Evolutionary conservation across 2,888 invertebrate genomes (phyloP).

Genomic region (Lacanobia oleracea): DNA sequence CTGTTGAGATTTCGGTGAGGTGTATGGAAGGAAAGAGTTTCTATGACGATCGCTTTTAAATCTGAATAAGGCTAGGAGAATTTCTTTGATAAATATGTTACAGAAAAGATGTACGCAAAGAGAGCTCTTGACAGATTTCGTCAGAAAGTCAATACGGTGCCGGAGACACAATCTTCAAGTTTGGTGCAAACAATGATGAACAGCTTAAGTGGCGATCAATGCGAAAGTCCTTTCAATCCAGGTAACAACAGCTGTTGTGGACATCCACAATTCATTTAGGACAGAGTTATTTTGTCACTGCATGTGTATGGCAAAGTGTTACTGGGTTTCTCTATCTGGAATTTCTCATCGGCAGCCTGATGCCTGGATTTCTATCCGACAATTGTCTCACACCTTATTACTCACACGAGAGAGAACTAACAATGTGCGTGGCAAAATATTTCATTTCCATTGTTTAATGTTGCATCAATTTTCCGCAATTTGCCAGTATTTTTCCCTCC

Average conservation of each 20-base stretch:
- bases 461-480: too few species aligned
- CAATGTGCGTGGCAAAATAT: too few species aligned
- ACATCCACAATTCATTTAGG: neutral
- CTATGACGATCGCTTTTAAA: neutral
- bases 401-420: too few species aligned
- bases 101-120: constrained; percentile 36
- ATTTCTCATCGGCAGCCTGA: too few species aligned
- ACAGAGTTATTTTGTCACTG: too few species aligned
- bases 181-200: constrained; percentile 25
- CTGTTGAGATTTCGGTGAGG: neutral
- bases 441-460: too few species aligned
- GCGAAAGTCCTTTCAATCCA: neutral
- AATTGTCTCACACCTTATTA: too few species aligned
- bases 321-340: too few species aligned
- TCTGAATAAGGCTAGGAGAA: neutral
- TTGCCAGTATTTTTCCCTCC: too few species aligned
- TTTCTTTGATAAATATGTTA: neutral
- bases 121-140: constrained; percentile 40
- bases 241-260: constrained; percentile 23
- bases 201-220: neutral
- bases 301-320: too few species aligned
- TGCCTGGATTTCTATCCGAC: too few species aligned
- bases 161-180: constrained; percentile 15
- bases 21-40: neutral
- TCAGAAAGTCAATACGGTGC: constrained; percentile 22